phyloP scores from a whole-genome alignment of 2,113 vertebrate genomes.

The Tupaia chinensis region DNA sequence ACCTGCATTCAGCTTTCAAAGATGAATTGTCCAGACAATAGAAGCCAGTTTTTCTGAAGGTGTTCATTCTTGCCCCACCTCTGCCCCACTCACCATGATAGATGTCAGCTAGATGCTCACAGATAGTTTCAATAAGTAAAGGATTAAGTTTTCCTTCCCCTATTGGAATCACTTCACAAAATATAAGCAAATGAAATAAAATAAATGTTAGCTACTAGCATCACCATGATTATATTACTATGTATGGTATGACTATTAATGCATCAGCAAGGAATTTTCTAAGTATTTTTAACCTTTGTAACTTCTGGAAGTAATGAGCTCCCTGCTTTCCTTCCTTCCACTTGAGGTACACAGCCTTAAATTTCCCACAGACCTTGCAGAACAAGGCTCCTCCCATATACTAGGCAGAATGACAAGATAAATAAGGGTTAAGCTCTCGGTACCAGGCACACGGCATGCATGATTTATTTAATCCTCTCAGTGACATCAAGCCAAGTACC shows the following conservation, averaged over 20 bases:
- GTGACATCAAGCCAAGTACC: not conserved
- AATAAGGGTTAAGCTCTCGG: not conserved
- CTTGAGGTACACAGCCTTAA: not conserved
- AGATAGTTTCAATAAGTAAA: not conserved
- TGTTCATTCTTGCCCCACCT: not conserved
- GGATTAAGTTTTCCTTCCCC: not conserved
- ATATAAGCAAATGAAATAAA: constrained; percentile 13
- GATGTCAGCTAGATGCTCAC: not conserved
- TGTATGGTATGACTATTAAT: not conserved
- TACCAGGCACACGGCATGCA: not conserved
- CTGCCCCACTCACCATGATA: not conserved
- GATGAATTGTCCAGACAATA: not conserved
- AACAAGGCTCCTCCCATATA: not conserved
- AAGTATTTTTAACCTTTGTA: not conserved
- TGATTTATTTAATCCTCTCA: not conserved
- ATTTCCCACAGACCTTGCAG: not conserved
- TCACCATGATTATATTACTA: not conserved
- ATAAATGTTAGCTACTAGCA: not conserved
- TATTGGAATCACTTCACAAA: not conserved
- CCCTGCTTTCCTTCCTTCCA: not conserved
- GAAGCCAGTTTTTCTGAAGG: not conserved
- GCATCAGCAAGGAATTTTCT: not conserved
- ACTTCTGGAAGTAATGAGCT: not conserved
- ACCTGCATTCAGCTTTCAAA: not conserved
- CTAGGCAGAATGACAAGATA: not conserved